These are phyloP conservation scores for Sebastolobus alascanus DNA, from an alignment of 2,797 vertebrate species.

Conservation along the genomic window DNA sequence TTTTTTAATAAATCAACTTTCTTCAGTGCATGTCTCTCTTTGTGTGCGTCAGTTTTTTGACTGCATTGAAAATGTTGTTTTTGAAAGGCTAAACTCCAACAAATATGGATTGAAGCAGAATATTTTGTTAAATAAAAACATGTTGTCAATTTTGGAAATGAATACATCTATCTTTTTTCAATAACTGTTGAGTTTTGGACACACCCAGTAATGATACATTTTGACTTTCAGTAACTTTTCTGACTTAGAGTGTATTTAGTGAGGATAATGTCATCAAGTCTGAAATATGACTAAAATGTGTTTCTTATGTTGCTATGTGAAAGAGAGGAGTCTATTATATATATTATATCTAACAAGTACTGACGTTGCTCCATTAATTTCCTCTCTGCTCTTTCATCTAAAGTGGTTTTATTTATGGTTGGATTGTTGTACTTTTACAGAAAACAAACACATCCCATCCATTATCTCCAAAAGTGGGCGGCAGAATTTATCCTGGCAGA, in stretches of 20 bases:
- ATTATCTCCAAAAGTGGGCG: constrained; percentile 40
- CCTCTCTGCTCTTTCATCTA: not conserved
- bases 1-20: too few species aligned
- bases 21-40: too few species aligned
- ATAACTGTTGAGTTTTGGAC: not conserved
- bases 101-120: too few species aligned
- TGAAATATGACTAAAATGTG: not conserved
- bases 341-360: constrained; percentile 3
- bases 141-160: too few species aligned
- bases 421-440: constrained; percentile 24
- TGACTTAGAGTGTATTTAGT: not conserved
- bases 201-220: not conserved
- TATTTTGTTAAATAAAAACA: too few species aligned
- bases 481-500: constrained; percentile 6
- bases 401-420: constrained; percentile 32
- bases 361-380: not conserved
- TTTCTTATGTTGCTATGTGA: not conserved
- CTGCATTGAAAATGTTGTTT: too few species aligned
- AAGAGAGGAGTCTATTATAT: not conserved
- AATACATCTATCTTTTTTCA: too few species aligned
- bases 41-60: too few species aligned
- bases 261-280: not conserved
- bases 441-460: constrained; percentile 36
- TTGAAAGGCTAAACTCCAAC: too few species aligned
- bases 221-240: not conserved